Conservation (phyloP, 2,113 vertebrate genomes). For the zebrafish (Danio rerio) region DNA sequence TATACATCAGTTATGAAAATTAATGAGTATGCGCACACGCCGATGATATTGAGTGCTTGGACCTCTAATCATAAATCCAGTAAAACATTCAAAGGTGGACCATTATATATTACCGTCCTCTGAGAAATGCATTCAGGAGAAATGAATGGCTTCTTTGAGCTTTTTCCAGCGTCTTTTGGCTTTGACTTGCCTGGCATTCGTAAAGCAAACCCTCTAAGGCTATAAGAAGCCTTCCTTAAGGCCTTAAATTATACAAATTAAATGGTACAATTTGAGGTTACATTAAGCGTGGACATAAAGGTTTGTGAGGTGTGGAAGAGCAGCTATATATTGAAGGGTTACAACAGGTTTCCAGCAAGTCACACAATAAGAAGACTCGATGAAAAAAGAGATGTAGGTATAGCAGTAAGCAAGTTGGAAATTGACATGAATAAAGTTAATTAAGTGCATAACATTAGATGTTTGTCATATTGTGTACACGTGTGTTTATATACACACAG, state of each 20-base stretch:
- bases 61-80: conserved; percentile 24
- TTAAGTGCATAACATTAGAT: neutral
- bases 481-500: too few species aligned
- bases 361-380: neutral
- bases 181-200: conserved; percentile 2
- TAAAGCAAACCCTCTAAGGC: conserved; percentile 1
- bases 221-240: neutral
- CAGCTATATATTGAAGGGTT: conserved; percentile 6
- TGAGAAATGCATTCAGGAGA: conserved; percentile 29
- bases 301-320: conserved; percentile 29
- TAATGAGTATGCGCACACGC: neutral
- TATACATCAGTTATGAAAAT: neutral
- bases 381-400: too few species aligned
- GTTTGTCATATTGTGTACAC: too few species aligned
- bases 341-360: neutral
- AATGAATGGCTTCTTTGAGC: conserved; percentile 7
- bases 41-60: neutral
- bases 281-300: conserved; percentile 31
- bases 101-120: conserved; percentile 5
- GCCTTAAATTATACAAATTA: conserved; percentile 34
- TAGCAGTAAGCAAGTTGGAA: too few species aligned
- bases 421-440: neutral
- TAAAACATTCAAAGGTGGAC: neutral
- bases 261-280: conserved; percentile 24
- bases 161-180: neutral